These are phyloP conservation scores for Platycheirus rosarum DNA, from an alignment of 2,888 invertebrate species.

Conservation along the genomic window DNA sequence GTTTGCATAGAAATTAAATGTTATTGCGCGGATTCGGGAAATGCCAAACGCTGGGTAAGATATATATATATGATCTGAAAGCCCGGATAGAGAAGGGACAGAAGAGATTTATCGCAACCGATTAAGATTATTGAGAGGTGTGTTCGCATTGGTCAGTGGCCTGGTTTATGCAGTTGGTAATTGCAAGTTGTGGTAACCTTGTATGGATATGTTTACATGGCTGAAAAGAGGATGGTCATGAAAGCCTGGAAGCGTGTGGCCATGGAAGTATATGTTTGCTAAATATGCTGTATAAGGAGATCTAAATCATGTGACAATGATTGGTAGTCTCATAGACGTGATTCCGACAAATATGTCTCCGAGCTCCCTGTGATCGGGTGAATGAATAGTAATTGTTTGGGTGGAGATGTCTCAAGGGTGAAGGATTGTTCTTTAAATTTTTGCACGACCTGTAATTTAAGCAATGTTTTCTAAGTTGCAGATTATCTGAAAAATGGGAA, in stretches of 20 bases:
- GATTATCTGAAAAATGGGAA: neutral
- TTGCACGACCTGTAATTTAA: neutral
- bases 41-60: conserved; percentile 49
- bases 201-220: conserved; percentile 67
- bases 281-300: conserved; percentile 32
- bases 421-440: conserved; percentile 42
- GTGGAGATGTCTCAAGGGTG: conserved; percentile 61
- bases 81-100: neutral
- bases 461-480: neutral
- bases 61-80: conserved; percentile 29
- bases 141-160: conserved; percentile 68
- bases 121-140: conserved; percentile 73
- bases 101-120: conserved; percentile 67
- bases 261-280: conserved; percentile 36
- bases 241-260: conserved; percentile 50
- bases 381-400: conserved; percentile 44
- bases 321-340: conserved; percentile 47
- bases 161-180: conserved; percentile 56
- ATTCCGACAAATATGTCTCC: conserved; percentile 37
- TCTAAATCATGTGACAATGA: conserved; percentile 52
- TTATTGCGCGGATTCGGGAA: conserved; percentile 70
- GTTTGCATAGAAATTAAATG: conserved; percentile 73
- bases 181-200: conserved; percentile 65
- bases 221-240: neutral
- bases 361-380: conserved; percentile 36